Conservation (phyloP, 2,113 vertebrate species). For the Siniperca knerii region DNA sequence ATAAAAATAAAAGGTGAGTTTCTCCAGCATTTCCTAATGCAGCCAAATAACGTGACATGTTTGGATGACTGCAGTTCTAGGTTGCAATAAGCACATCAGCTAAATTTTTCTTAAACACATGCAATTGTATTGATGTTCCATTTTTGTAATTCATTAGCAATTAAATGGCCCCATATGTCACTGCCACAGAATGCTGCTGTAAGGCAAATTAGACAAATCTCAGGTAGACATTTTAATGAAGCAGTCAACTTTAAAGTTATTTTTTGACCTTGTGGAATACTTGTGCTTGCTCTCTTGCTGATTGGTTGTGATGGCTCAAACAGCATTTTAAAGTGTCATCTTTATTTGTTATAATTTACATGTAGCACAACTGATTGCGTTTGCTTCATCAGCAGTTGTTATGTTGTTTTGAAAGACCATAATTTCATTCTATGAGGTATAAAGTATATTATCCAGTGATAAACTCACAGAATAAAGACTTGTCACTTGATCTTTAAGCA, state of each 20-base stretch:
- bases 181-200: constrained; percentile 14
- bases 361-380: neutral
- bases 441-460: neutral
- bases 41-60: constrained; percentile 1
- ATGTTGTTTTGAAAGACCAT: neutral
- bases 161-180: constrained; percentile 25
- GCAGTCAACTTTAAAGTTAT: neutral
- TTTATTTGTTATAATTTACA: neutral
- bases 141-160: constrained; percentile 45
- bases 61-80: neutral
- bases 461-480: neutral
- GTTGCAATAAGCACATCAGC: neutral
- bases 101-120: neutral
- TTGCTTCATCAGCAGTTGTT: neutral
- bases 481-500: neutral
- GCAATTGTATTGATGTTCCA: neutral
- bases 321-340: neutral
- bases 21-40: constrained; percentile 4
- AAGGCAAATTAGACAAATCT: neutral
- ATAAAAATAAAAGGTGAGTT: neutral
- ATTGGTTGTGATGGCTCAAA: neutral
- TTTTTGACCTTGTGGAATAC: neutral
- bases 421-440: neutral
- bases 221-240: constrained; percentile 21
- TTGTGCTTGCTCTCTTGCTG: neutral